These are phyloP conservation scores for Philaenus spumarius DNA, from an alignment of 1,140 invertebrate genomes.

Conservation along the genomic window DNA sequence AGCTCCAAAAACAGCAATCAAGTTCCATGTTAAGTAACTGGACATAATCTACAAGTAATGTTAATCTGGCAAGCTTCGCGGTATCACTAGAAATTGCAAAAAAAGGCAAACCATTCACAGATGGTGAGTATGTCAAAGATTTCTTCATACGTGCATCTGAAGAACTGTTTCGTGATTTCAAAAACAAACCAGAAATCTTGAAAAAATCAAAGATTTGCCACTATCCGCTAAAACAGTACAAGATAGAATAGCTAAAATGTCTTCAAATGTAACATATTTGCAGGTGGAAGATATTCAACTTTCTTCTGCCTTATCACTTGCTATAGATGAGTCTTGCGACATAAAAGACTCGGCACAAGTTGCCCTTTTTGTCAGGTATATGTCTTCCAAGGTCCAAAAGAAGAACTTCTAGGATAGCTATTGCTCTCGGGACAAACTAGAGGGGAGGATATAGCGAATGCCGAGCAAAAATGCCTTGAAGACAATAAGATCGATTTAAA, in stretches of 20 bases:
- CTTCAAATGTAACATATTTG: conserved; percentile 32
- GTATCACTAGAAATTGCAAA: conserved; percentile 30
- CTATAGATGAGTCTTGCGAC: conserved; percentile 32
- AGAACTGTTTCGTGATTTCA: conserved; percentile 35
- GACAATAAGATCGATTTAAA: conserved; percentile 29
- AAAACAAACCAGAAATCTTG: conserved; percentile 33
- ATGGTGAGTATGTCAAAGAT: conserved; percentile 35
- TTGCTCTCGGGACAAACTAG: conserved; percentile 28
- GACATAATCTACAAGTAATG: conserved; percentile 33
- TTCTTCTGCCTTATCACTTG: conserved; percentile 28
- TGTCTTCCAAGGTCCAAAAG: conserved; percentile 22
- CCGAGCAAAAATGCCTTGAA: conserved; percentile 29
- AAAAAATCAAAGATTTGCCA: conserved; percentile 33
- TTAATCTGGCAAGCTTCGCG: conserved; percentile 32
- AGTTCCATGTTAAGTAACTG: conserved; percentile 32
- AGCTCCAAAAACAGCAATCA: conserved; percentile 31
- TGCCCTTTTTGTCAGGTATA: conserved; percentile 30
- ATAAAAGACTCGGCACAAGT: conserved; percentile 33
- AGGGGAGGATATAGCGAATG: conserved; percentile 33
- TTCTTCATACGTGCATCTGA: conserved; percentile 31
- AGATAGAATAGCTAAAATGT: conserved; percentile 34
- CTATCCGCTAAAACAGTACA: conserved; percentile 32
- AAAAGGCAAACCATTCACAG: conserved; percentile 35
- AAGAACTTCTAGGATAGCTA: conserved; percentile 31
- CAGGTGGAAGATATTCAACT: conserved; percentile 33